A percentile compares a stretch with the other conserved stretches of the same genome.
Conservation (phyloP, 2,888 invertebrate species). For the Ceriagrion tenellum region DNA sequence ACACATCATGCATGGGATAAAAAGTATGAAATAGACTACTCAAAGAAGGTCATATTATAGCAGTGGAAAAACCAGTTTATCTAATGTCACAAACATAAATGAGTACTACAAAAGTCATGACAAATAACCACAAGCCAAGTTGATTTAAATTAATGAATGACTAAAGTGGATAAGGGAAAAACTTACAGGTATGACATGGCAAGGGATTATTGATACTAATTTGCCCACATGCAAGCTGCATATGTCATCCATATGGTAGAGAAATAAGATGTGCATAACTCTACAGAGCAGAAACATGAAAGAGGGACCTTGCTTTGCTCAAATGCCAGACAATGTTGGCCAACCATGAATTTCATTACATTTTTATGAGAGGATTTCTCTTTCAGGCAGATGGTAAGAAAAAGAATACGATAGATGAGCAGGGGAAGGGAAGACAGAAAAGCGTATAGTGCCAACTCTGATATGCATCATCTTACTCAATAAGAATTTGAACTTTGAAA, state of each 20-base stretch:
- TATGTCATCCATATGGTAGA: neutral
- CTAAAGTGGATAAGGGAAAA: neutral
- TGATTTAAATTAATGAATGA: neutral
- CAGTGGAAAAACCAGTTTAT: neutral
- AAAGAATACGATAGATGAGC: too few relatives aligned
- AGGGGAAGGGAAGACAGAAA: too few relatives aligned
- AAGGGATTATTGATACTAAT: neutral
- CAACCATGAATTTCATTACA: neutral
- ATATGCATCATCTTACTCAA: too few relatives aligned
- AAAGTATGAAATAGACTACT: neutral
- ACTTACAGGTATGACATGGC: neutral
- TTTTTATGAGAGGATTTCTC: neutral
- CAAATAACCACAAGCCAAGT: neutral
- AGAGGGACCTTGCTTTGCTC: neutral
- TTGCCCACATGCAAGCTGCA: neutral
- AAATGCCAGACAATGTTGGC: neutral
- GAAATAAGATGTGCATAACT: neutral
- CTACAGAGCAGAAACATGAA: neutral
- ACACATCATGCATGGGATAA: neutral
- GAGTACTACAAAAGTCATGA: neutral
- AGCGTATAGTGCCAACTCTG: too few relatives aligned
- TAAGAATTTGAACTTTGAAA: too few relatives aligned
- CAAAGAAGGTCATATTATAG: neutral
- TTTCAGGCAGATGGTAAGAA: too few relatives aligned
- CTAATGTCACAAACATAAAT: neutral